phyloP scores from a whole-genome alignment of 30 jellyfish, hydroid and myxozoan genomes.

The Clytia hemisphaerica region DNA sequence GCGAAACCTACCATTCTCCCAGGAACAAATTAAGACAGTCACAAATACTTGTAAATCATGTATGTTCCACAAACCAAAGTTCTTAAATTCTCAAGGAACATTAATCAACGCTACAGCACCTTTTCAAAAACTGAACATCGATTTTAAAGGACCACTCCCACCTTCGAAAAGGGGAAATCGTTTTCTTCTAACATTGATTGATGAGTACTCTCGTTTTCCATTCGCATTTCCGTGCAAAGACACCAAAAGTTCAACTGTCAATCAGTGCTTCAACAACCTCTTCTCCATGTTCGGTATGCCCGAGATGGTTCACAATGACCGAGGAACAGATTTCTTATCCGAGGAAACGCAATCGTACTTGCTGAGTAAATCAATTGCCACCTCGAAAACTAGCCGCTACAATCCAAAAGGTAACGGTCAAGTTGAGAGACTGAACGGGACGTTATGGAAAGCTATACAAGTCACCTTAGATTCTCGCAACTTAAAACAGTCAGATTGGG shows the following conservation, averaged over 20 bases:
- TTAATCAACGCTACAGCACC: constrained; percentile 1
- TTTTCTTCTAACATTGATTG: neutral
- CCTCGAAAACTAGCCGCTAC: constrained; percentile 34
- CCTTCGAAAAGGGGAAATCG: neutral
- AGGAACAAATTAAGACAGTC: neutral
- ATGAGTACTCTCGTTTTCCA: neutral
- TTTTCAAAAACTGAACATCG: constrained; percentile 7
- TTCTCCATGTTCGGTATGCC: neutral
- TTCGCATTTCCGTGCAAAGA: neutral
- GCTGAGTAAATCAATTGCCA: constrained; percentile 12
- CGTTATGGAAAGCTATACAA: constrained; percentile 41
- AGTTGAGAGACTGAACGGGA: constrained; percentile 27
- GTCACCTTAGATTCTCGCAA: too few relatives aligned
- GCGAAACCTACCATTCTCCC: constrained; percentile 1
- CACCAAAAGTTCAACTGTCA: neutral
- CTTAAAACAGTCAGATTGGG: too few relatives aligned
- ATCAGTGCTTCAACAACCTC: constrained; percentile 8
- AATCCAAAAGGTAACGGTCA: constrained; percentile 39
- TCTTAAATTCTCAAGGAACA: too few relatives aligned
- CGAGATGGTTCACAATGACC: constrained; percentile 3
- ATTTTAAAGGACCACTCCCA: constrained; percentile 5
- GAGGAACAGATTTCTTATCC: constrained; percentile 2
- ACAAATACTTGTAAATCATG: neutral
- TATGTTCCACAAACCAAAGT: neutral
- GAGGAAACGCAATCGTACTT: too few relatives aligned